phyloP scores from a whole-genome alignment of 2,113 vertebrate species.

The Scartelaos histophorus region DNA sequence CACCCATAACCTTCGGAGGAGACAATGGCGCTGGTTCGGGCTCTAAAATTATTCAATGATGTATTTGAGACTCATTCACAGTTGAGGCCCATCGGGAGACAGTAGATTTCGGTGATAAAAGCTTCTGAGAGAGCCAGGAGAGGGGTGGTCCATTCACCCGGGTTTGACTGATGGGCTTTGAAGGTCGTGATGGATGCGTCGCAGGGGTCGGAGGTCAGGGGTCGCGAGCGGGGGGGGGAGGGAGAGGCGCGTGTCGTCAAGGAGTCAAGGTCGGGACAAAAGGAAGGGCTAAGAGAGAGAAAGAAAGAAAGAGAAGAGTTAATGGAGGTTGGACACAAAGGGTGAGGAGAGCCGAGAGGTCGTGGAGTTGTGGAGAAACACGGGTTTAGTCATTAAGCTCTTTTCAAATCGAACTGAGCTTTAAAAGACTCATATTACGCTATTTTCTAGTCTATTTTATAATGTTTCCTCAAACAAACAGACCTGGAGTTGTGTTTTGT shows the following conservation, averaged over 20 bases:
- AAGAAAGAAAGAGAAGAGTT: background rate
- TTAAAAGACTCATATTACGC: no score
- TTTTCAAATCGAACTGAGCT: no score
- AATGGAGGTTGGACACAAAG: background rate
- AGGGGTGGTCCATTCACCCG: background rate
- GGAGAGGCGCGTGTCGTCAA: slow-evolving; percentile 2
- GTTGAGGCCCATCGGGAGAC: background rate
- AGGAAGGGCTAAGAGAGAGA: no score
- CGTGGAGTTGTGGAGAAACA: background rate
- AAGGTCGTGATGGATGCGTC: background rate
- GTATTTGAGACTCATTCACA: background rate
- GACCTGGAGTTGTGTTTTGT: no score
- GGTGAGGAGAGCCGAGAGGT: background rate
- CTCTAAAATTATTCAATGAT: background rate
- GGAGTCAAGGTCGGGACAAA: slow-evolving; percentile 6
- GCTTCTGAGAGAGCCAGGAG: background rate
- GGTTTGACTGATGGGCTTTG: background rate
- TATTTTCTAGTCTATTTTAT: no score
- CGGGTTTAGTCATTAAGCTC: no score
- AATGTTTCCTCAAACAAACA: no score
- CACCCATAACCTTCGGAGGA: background rate
- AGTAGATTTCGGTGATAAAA: background rate
- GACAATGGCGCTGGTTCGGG: background rate
- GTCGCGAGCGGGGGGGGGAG: background rate
- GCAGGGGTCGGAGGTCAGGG: background rate